Percentiles rank a stretch among this genome's conserved stretches.
Evolutionary conservation across 2,888 invertebrate species (phyloP).

Genomic region (Apamea monoglypha): DNA sequence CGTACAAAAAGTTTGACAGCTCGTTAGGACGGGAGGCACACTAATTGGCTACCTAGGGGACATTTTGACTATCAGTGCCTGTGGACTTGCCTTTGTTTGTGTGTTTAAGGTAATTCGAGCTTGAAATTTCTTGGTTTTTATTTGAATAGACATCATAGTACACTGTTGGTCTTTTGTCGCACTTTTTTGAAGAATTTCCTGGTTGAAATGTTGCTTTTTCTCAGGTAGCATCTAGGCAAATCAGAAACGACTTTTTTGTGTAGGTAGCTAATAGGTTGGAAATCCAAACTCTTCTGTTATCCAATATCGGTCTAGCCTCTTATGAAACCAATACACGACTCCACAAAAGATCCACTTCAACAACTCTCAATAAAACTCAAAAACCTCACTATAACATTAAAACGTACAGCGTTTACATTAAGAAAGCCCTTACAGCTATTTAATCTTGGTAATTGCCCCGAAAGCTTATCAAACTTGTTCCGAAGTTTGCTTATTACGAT

Average conservation of each 20-base stretch:
- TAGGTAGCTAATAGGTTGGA: not conserved
- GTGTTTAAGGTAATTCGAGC: slow-evolving; percentile 59
- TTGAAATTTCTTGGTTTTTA: slow-evolving; percentile 38
- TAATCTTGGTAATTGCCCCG: slow-evolving; percentile 82
- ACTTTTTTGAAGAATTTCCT: not conserved
- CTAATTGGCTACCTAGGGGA: slow-evolving; percentile 85
- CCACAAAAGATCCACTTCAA: slow-evolving; percentile 18
- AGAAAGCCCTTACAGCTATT: slow-evolving; percentile 71
- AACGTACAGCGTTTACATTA: slow-evolving; percentile 65
- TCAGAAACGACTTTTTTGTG: not conserved
- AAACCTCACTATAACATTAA: slow-evolving; percentile 58
- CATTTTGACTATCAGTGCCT: slow-evolving; percentile 65
- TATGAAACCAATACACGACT: slow-evolving; percentile 13
- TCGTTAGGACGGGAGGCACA: slow-evolving; percentile 79
- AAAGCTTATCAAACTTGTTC: slow-evolving; percentile 84
- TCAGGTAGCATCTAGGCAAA: too few relatives aligned
- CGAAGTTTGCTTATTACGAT: slow-evolving; percentile 84
- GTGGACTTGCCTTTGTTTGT: slow-evolving; percentile 59
- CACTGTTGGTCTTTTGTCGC: slow-evolving; percentile 23
- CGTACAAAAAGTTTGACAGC: slow-evolving; percentile 86
- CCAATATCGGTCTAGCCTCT: not conserved
- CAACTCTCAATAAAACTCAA: slow-evolving; percentile 50
- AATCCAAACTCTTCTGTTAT: not conserved
- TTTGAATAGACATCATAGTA: slow-evolving; percentile 33
- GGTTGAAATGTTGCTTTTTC: not conserved